Base-by-base conservation (phyloP, 2,797 vertebrate species). In the Anisognathus igniventris region DNA sequence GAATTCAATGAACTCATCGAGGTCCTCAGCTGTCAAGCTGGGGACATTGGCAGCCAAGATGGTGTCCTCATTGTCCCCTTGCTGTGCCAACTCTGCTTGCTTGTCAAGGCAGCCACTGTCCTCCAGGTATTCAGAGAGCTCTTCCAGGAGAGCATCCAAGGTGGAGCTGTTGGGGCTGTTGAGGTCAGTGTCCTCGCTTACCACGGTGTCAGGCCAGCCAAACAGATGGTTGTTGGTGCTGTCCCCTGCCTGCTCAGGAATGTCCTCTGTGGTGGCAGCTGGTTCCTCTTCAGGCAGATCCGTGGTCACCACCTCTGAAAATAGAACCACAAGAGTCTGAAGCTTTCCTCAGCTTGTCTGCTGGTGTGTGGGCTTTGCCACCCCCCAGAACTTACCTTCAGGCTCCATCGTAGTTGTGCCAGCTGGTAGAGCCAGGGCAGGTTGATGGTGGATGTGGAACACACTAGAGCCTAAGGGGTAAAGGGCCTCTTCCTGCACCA, bases 111-210 rank as follows among this genome's bases (percentile, higher is more conserved):
- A 71, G 44, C 44, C 65, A 1, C 30, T 33, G 8, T 64, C 72
- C 7, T 30, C 72, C 57, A 83, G 51, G 33, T 64, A 83, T 51
- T 76, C 50, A 3, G 72, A 71, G 37, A 89, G 21, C 3, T 76
- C 72, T 6, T 76, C 78, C 44, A 83, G 65, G 39, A 89, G 57
- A 14, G 39, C 65, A 23, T 44, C 73, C 39, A 83, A 57, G 21
- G 64, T 71, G 44, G 65, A 21, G 65, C 50, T 89, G 24, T 14
- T 45, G 21, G 64, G 33, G 64, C n/a, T 76, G 39, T 30, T 2
- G 3, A 39, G 54, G 54, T 30, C 0, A 0, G 14, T 16, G 21
- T 76, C 57, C 64, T 76, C 28, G 0, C 30, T 25, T 30, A 18
- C 50, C 0, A 1, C 3, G 3, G 28, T 14, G 18, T 89, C 86